phyloP scores from a whole-genome alignment of 2,797 vertebrate species.

The Ctenopoma kingsleyae region DNA sequence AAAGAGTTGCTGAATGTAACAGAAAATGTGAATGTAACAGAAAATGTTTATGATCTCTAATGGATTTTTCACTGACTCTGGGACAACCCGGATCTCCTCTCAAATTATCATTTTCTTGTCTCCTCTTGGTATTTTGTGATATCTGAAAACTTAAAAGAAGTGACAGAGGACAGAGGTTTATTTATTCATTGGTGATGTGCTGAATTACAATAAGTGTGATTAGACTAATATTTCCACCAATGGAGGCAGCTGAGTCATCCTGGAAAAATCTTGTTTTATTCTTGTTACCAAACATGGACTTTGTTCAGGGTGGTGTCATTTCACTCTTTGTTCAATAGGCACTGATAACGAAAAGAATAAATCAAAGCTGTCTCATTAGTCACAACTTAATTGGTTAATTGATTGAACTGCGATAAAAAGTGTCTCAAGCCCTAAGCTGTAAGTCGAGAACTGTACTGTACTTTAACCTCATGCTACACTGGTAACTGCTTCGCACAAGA shows the following conservation, averaged over 20 bases:
- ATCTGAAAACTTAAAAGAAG: conserved; percentile 12
- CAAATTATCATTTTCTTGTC: conserved; percentile 13
- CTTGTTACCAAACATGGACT: conserved; percentile 59
- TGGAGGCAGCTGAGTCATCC: conserved; percentile 3
- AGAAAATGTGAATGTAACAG: conserved; percentile 29
- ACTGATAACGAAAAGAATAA: conserved; percentile 14
- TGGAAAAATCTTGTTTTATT: conserved; percentile 29
- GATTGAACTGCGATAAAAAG: conserved; percentile 48
- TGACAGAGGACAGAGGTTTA: conserved; percentile 25
- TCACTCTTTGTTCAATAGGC: conserved; percentile 37
- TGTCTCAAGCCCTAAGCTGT: conserved; percentile 38
- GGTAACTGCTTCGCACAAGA: conserved; percentile 71
- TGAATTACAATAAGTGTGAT: conserved; percentile 6
- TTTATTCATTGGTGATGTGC: conserved; percentile 17
- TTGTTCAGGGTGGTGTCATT: conserved; percentile 37
- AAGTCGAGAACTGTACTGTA: conserved; percentile 64
- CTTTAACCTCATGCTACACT: conserved; percentile 69
- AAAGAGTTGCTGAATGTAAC: conserved; percentile 20
- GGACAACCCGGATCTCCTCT: conserved; percentile 10
- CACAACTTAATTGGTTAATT: conserved; percentile 57
- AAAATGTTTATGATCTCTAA: conserved; percentile 22
- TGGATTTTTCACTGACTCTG: conserved; percentile 6
- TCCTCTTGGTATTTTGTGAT: conserved; percentile 18
- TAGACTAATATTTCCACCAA: conserved; percentile 8
- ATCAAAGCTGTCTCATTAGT: conserved; percentile 54